Base-by-base conservation (phyloP, 2,888 invertebrate genomes). In the Anticlea derivata region DNA sequence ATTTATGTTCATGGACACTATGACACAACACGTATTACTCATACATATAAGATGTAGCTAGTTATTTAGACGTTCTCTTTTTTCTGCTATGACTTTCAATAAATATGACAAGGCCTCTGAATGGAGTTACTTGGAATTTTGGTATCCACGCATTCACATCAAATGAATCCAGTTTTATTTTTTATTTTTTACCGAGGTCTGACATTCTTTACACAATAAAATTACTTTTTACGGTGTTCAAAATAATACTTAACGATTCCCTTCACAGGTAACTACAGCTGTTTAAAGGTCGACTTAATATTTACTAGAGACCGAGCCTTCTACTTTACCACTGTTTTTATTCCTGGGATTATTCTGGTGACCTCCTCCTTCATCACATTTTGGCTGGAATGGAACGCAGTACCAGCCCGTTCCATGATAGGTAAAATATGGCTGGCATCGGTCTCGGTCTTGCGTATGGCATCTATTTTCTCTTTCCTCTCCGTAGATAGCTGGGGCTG, bases 381-480 rank as follows among this genome's bases (percentile, higher is more conserved):
- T 91, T 96, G 96, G 96, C 92, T 96, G 85, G 96, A 96, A 86
- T 96, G 96, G 96, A 96, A 96, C 87, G 96, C 96, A 62, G 96
- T 96, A 70, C 96, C 96, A 69, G 96, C 96, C 68, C 92, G 96
- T 83, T 96, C 96, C 78, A 96, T 96, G 96, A 96, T 96, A 92
- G 95, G 95, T 95, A 91, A 93, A 83, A 70, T 55, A 73, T 73
- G 81, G 80, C 79, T 80, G 82, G 81, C 73, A 73, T 74, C 76
- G 78, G 72, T 76, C 78, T 81, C 79, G 81, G 82, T 81, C 81
- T 84, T 83, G 79, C 75, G 78, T 75, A 66, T 68, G 72, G 78
- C 76, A 78, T 79, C 70, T 70, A 68, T 78, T 75, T 75, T 49
- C 8, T 50, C 37, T 52, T 29, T 50, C n/a, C 10, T 55, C 33